phyloP scores from a whole-genome alignment of 2,888 invertebrate genomes.

The Marasmarcha lunaedactyla region DNA sequence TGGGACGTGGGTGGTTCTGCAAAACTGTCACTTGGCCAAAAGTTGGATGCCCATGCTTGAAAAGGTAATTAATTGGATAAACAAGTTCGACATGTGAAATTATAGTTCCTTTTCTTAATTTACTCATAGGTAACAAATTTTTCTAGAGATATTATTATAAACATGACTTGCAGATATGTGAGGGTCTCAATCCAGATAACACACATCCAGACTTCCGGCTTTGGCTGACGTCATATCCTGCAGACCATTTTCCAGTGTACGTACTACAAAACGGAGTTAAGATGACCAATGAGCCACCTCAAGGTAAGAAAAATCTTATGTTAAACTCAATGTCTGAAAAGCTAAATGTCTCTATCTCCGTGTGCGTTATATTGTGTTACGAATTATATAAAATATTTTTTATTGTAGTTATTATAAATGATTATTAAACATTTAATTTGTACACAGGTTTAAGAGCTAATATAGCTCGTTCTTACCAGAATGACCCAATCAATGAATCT shows the following conservation, averaged over 20 bases:
- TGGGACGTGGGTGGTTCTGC: slow-evolving; percentile 94
- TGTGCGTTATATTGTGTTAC: no score
- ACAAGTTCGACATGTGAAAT: no score
- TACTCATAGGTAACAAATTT: no score
- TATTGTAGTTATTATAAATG: not conserved
- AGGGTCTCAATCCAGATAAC: slow-evolving; percentile 81
- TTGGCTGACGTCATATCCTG: slow-evolving; percentile 95
- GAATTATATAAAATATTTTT: no score
- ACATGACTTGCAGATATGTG: slow-evolving; percentile 90
- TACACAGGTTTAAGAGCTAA: slow-evolving; percentile 78
- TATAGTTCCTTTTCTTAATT: no score
- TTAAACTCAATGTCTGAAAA: no score
- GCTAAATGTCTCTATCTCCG: no score
- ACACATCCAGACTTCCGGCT: slow-evolving; percentile 92
- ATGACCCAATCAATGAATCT: slow-evolving; percentile 87
- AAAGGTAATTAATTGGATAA: slow-evolving; percentile 64
- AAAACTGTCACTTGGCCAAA: slow-evolving; percentile 95
- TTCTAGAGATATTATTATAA: no score
- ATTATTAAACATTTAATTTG: not conserved
- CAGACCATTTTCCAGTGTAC: slow-evolving; percentile 90
- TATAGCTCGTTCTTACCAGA: slow-evolving; percentile 83
- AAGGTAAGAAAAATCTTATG: slow-evolving; percentile 61
- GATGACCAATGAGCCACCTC: slow-evolving; percentile 97
- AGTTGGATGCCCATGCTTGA: slow-evolving; percentile 95
- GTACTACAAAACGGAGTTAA: slow-evolving; percentile 94